These are phyloP conservation scores for Ceyx melanurus DNA, from an alignment of 2,113 vertebrate genomes.

Conservation along the genomic window DNA sequence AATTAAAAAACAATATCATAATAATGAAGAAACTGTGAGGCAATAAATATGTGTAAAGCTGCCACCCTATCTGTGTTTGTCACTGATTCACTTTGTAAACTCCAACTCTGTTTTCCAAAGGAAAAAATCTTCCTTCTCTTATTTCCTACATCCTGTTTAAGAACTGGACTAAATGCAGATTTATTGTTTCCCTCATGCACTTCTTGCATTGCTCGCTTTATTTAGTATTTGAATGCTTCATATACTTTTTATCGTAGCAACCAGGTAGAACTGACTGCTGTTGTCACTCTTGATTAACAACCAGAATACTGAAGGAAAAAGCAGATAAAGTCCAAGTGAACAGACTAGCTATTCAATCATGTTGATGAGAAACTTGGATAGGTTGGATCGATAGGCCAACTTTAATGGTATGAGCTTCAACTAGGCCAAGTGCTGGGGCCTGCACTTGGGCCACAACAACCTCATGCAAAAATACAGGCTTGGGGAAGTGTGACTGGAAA, in stretches of 20 bases:
- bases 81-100: not conserved
- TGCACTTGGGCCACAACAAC: no score
- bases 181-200: rapidly evolving
- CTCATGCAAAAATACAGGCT: no score
- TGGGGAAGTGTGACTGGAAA: no score
- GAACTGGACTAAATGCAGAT: not conserved
- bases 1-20: not conserved
- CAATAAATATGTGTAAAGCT: not conserved
- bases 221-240: not conserved
- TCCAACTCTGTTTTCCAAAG: not conserved
- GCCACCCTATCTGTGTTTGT: not conserved
- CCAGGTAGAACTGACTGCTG: not conserved
- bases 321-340: not conserved
- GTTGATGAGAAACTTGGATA: not conserved
- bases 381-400: no score
- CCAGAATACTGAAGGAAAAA: not conserved
- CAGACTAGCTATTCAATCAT: not conserved
- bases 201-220: not conserved
- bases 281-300: not conserved
- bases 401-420: no score
- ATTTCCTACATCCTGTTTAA: not conserved
- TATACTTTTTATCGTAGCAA: not conserved
- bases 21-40: not conserved
- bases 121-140: not conserved
- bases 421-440: no score